Evolutionary conservation across 2,113 vertebrate species (phyloP).

Genomic region (Mobula hypostoma): DNA sequence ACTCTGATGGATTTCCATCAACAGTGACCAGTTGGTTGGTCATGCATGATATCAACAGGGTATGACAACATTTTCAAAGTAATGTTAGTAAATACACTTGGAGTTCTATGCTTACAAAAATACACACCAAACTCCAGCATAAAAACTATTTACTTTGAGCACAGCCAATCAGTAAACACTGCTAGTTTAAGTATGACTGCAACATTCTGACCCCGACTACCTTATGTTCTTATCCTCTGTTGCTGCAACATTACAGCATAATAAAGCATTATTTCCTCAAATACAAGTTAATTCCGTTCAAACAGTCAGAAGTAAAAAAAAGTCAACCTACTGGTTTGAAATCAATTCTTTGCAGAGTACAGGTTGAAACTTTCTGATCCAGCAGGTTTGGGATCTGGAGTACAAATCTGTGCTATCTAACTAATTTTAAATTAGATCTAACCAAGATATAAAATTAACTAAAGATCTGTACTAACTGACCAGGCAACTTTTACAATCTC

Average conservation of each 20-base stretch:
- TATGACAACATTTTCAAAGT: neutral
- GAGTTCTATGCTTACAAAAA: neutral
- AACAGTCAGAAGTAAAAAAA: neutral
- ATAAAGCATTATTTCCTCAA: neutral
- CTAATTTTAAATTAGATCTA: too few species aligned
- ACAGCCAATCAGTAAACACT: neutral
- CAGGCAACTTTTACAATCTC: too few species aligned
- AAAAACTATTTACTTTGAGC: neutral
- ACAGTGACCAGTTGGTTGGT: neutral
- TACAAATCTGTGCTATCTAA: too few species aligned
- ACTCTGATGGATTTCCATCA: neutral
- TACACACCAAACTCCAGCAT: neutral
- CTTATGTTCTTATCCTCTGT: neutral
- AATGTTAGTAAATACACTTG: neutral
- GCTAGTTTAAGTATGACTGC: neutral
- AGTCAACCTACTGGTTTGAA: neutral
- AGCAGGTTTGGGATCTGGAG: too few species aligned
- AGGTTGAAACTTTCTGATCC: too few species aligned
- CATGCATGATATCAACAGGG: neutral
- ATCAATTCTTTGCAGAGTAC: neutral
- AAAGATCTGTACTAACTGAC: too few species aligned
- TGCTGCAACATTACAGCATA: neutral
- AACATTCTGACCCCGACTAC: neutral
- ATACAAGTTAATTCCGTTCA: neutral
- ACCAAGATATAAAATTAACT: too few species aligned